Evolutionary conservation across 2,888 invertebrate species (phyloP), one percentile per base, ranked within the genome.

Genomic region (Hylaea fasciaria): DNA sequence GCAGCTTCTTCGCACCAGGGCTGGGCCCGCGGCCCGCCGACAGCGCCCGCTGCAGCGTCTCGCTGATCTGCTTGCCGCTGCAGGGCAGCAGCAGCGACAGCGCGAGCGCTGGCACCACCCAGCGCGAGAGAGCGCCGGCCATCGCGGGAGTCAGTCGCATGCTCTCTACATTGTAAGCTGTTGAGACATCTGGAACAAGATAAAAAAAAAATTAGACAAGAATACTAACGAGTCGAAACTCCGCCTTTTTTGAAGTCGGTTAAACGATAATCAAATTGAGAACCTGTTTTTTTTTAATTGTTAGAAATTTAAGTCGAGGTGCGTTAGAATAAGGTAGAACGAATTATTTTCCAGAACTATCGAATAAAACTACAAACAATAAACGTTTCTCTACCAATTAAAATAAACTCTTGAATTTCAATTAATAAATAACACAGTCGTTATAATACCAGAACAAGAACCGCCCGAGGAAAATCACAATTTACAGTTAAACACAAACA

Each of bases 1-100:
- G 85, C 80, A 93, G 75, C 76, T 93, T 93, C 86, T 93, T 93
- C 8, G 93, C 93, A 0, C 93, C 93, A 46, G 93, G 93, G 65
- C 93, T 92, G 43, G 93, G 93, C 0, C 93, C 93, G 0, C 93
- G 70, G 4, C 91, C 92, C 44, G 92, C 92, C 17, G 93, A 92
- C 80, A 92, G 79, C 75, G 93, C 93, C 76, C 92, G 76, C 82
- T 93, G 93, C 72, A 93, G 77, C 65, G 93, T 93, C 81, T 93
- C 93, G 74, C 93, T 93, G 76, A 93, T 93, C 71, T 91, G 91
- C 80, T 91, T 91, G 8, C 84, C 86, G 48, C 80, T 78, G 56
- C 72, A 85, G 61, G 81, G 78, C 69, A 79, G 80, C 54, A 78
- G 79, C 35, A 54, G 12, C 57, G 79, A 54, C 32, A 32, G 10